Base-by-base conservation (phyloP, 2,797 vertebrate species). In the Hirundo rustica region DNA sequence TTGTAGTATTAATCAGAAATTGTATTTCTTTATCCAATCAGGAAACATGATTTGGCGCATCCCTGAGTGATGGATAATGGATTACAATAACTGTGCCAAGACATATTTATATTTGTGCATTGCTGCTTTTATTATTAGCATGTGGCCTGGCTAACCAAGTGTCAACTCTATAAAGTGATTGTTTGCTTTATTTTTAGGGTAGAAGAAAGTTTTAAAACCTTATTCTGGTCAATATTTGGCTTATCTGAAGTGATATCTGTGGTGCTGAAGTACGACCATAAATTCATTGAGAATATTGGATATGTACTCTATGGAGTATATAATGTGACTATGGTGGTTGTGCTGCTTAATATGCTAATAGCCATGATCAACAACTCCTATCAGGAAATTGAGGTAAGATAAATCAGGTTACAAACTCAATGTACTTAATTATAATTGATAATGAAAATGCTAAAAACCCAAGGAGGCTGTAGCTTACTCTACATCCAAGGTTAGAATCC, bases 331-430 rank as follows among this genome's bases (percentile, higher is more conserved):
- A 99, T 99, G 99, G 99, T 99, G 97, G 99, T 99, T 14, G 99
- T 99, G 68, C 98, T 99, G 32, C 99, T 99, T 95, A 99, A 99
- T 95, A 99, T 99, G 99, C 97, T 99, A 53, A 99, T 99, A 93
- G 99, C 99, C 95, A 99, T 99, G 99, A 99, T 99, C 97, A 99
- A 99, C 98, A 99, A 98, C 98, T 99, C 99, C 11, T 99, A 99
- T 96, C 99, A 99, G 98, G 99, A 99, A 97, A 99, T 99, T 34
- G 99, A 99, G 99, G 99, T 99, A 94, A 95, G 96, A 66, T 18
- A 64, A 68, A 74, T 5, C 23, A 34, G 57, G 60, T 73, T 64
- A 11, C 19, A 74, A 61, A 76, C 17, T 29, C 21, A 34, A 13
- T 47, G 32, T 26, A 22, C n/a, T 38, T 83, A 32, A 53, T 32